Conservation (phyloP, 2,888 invertebrate species). For the Crioceris asparagi region DNA sequence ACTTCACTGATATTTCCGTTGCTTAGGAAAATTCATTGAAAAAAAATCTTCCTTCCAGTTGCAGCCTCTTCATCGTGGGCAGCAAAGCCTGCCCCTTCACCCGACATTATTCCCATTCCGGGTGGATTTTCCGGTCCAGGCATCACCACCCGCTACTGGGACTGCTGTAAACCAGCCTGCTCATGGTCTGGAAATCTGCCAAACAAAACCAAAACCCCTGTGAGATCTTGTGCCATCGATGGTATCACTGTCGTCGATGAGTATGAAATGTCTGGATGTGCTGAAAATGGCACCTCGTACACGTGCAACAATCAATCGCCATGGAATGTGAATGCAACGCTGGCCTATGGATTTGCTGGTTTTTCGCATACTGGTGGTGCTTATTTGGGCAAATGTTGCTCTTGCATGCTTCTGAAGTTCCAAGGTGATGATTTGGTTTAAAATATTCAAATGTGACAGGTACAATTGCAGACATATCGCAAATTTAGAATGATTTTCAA, state of each 20-base stretch:
- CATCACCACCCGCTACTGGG: conserved; percentile 16
- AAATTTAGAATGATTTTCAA: too few species aligned
- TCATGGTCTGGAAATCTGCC: conserved; percentile 15
- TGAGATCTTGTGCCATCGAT: conserved; percentile 14
- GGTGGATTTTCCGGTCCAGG: conserved; percentile 16
- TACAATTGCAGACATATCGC: too few species aligned
- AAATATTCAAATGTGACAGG: too few species aligned
- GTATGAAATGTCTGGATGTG: conserved; percentile 17
- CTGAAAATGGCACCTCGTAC: conserved; percentile 12
- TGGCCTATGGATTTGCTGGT: conserved; percentile 19
- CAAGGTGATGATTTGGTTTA: too few species aligned
- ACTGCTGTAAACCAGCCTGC: too few species aligned
- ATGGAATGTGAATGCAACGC: conserved; percentile 14
- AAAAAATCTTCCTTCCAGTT: conserved; percentile 1
- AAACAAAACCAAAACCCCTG: conserved; percentile 8
- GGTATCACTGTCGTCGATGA: conserved; percentile 14
- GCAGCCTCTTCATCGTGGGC: not conserved
- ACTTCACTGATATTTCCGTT: too few species aligned
- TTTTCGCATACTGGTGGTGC: conserved; percentile 16
- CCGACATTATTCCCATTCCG: conserved; percentile 11
- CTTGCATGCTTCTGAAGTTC: too few species aligned
- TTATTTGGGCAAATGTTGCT: too few species aligned
- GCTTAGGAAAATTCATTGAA: too few species aligned
- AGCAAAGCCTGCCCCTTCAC: too few species aligned
- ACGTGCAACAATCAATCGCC: conserved; percentile 16